Base-by-base conservation (phyloP, 2,797 vertebrate genomes). In the Centroberyx gerrardi region DNA sequence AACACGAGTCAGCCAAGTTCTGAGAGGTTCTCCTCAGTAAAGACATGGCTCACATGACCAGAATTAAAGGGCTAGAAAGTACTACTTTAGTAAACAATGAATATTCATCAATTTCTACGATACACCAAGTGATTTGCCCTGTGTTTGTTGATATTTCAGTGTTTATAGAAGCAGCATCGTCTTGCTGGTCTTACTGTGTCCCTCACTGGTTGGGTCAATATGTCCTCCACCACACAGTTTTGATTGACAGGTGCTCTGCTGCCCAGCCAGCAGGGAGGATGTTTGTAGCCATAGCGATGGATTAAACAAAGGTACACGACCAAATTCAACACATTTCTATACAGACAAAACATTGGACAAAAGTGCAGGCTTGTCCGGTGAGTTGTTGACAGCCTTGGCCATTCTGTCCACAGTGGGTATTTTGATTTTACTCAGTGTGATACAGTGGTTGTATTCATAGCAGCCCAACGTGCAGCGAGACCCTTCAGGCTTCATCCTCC, bases 1-100 rank as follows among this genome's bases (percentile, higher is more conserved):
- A 52, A 27, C 44, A 55, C 29, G 36, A 60, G 46, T 53, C 66
- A 9, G 9, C 27, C 27, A 54, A 74, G 65, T 68, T 80, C 78
- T 77, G 18, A 68, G 40, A 78, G 58, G 31, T 74, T 65, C 59
- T 68, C 33, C 40, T 0, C 18, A 51, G 58, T 4, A 15, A 62
- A 29, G 6, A 48, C 22, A 22, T 13, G 40, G 40, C 14, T 74
- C 13, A 72, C 49, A 38, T 66, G 31, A 67, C 22, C 40, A 6
- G 36, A 72, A 60, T 58, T 59, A 18, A 66, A 74, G 27, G 33
- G 14, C 31, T 46, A 9, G 8, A 75, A 55, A n/a, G 18, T n/a
- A 18, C 22, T 5, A 53, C 60, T 68, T 72, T 5, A 17, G 17
- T 15, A 33, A 52, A 44, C 29, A 44, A 22, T 58, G 15, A 66